phyloP scores from a whole-genome alignment of 2,888 invertebrate species.

The Leptogaster cylindrica region DNA sequence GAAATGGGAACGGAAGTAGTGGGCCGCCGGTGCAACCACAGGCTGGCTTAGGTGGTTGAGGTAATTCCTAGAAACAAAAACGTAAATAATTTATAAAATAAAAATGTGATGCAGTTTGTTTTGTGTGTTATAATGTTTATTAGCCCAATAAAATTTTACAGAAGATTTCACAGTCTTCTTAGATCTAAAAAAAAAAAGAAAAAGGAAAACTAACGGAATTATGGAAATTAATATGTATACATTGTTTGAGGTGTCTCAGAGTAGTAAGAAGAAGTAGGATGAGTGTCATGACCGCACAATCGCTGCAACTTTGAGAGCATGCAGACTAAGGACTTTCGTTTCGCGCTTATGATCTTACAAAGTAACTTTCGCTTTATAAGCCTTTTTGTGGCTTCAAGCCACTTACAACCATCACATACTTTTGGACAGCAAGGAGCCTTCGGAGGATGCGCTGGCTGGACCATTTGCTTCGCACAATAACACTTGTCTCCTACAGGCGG shows the following conservation, averaged over 20 bases:
- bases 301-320: background rate
- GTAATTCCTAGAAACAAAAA: conserved; percentile 33
- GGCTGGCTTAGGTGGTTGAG: conserved; percentile 2
- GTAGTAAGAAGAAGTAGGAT: no score
- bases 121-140: conserved; percentile 24
- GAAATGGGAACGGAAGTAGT: background rate
- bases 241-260: background rate
- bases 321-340: no score
- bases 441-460: conserved; percentile 58
- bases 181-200: no score
- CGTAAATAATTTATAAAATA: background rate
- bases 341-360: conserved; percentile 28
- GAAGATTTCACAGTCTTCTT: no score
- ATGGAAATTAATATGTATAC: background rate
- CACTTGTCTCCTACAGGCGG: conserved; percentile 58
- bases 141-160: conserved; percentile 33
- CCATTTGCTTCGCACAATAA: conserved; percentile 57
- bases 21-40: background rate
- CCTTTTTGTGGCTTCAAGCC: conserved; percentile 54
- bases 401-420: conserved; percentile 57
- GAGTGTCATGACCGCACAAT: no score
- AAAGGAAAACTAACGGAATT: background rate
- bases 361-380: conserved; percentile 54
- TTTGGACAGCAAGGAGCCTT: conserved; percentile 52
- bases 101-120: conserved; percentile 14